Evolutionary conservation across 2,888 invertebrate species (phyloP).

Genomic region (Uropetala carovei): DNA sequence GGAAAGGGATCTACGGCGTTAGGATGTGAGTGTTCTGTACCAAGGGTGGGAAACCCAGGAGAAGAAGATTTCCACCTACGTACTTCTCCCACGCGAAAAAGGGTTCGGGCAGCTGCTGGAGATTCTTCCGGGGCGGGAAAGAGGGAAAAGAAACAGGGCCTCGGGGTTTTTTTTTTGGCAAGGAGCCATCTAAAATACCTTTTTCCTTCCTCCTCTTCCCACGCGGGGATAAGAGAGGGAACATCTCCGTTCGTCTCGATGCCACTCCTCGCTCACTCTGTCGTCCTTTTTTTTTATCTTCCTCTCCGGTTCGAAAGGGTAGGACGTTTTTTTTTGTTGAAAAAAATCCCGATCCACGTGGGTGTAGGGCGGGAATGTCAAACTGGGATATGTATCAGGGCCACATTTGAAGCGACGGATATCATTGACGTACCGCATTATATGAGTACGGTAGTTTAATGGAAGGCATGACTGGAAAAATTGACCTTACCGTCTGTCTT

Average conservation of each 20-base stretch:
- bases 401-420: too few relatives aligned
- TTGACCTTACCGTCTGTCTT: too few relatives aligned
- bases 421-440: too few relatives aligned
- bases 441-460: too few relatives aligned
- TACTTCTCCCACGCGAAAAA: not conserved
- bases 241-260: not conserved
- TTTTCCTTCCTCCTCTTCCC: not conserved
- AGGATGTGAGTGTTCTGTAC: too few relatives aligned
- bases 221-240: not conserved
- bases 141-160: not conserved
- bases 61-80: not conserved
- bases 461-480: too few relatives aligned
- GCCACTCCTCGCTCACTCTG: not conserved
- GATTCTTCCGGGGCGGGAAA: not conserved
- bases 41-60: too few relatives aligned
- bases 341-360: too few relatives aligned
- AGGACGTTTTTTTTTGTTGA: too few relatives aligned
- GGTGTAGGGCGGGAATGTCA: too few relatives aligned
- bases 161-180: constrained; percentile 9
- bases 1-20: not conserved
- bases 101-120: not conserved
- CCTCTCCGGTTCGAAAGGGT: not conserved
- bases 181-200: constrained; percentile 19
- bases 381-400: too few relatives aligned
- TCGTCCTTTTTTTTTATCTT: not conserved